Conservation (phyloP, 2,888 invertebrate species). For the Agrypnus murinus region DNA sequence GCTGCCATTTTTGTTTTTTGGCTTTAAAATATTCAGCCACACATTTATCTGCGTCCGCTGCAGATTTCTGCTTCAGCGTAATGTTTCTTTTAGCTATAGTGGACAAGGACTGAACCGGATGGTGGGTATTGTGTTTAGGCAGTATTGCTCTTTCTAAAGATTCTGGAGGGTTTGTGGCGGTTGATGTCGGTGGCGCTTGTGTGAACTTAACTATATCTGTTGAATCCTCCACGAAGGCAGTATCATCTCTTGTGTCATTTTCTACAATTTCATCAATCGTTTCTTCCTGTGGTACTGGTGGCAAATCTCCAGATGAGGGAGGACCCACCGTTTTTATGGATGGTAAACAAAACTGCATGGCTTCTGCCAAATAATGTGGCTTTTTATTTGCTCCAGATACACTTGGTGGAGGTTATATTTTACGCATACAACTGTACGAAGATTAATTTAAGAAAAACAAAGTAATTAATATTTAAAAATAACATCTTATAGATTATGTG, state of each 20-base stretch:
- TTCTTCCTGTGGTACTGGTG: constrained; percentile 16
- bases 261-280: constrained; percentile 4
- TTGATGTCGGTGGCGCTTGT: constrained; percentile 17
- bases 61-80: constrained; percentile 39
- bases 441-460: too few relatives aligned
- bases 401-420: constrained; percentile 45
- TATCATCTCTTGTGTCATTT: constrained; percentile 1
- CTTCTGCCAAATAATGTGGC: constrained; percentile 42
- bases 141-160: not conserved
- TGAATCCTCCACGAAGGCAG: not conserved
- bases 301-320: constrained; percentile 32
- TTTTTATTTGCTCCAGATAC: constrained; percentile 40
- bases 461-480: too few relatives aligned
- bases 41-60: constrained; percentile 46
- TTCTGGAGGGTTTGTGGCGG: constrained; percentile 1
- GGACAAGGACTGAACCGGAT: constrained; percentile 19
- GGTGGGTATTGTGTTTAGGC: not conserved
- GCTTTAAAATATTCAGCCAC: constrained; percentile 52
- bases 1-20: constrained; percentile 47
- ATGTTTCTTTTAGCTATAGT: constrained; percentile 47
- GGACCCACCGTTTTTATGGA: constrained; percentile 39
- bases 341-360: constrained; percentile 47
- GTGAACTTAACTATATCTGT: too few relatives aligned
- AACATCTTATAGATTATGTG: too few relatives aligned
- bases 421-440: constrained; percentile 50